Conservation (phyloP, 2,113 vertebrate genomes). For the Laterallus jamaicensis region DNA sequence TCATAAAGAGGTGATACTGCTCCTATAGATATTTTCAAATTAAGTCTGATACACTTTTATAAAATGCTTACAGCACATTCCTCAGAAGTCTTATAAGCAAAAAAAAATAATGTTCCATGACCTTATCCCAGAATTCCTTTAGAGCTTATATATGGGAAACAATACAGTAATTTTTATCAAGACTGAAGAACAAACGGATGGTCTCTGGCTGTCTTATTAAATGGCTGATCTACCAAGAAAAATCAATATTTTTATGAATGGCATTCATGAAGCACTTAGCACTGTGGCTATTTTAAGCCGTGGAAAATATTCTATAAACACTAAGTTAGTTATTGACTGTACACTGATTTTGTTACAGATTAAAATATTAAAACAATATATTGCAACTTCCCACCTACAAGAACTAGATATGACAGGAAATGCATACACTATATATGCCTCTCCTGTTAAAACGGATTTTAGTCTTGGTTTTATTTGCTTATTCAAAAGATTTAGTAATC, state of each 20-base stretch:
- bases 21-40: not conserved
- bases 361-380: constrained; percentile 52
- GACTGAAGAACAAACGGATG: not conserved
- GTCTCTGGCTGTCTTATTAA: constrained; percentile 16
- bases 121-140: not conserved
- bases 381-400: constrained; percentile 12
- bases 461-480: constrained; percentile 19
- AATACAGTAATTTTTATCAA: not conserved
- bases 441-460: constrained; percentile 22
- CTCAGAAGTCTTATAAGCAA: not conserved
- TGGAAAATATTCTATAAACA: not conserved
- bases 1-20: not conserved
- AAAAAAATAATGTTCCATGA: not conserved
- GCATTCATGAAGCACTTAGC: not conserved
- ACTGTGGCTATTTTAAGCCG: not conserved
- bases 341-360: not conserved
- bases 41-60: not conserved
- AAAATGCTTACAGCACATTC: not conserved
- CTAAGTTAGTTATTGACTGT: not conserved
- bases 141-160: not conserved
- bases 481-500: constrained; percentile 3
- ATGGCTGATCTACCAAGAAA: not conserved
- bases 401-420: constrained; percentile 47
- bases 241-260: not conserved
- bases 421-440: not conserved